Conservation (phyloP, 92 coral and sea anemone species). For the Porites lobata region DNA sequence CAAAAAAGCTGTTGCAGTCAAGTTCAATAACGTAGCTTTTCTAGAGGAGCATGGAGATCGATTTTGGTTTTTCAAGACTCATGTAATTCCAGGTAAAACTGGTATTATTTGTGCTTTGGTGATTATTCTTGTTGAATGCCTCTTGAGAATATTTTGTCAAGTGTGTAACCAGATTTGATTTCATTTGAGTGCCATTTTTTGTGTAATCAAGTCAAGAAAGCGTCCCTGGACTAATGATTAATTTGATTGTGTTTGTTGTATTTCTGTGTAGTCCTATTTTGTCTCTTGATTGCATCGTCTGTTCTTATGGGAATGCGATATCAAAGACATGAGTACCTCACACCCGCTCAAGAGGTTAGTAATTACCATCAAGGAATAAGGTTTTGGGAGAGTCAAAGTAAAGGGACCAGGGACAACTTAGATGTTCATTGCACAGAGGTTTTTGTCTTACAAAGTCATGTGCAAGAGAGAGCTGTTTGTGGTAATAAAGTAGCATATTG, state of each 20-base stretch:
- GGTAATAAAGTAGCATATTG: neutral
- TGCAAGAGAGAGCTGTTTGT: neutral
- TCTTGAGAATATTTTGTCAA: too few relatives aligned
- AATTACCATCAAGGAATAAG: too few relatives aligned
- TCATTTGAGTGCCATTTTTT: neutral
- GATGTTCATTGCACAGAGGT: neutral
- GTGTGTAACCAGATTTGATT: too few relatives aligned
- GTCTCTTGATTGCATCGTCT: slow-evolving; percentile 72
- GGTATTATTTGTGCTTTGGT: neutral
- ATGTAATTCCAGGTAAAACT: slow-evolving; percentile 90
- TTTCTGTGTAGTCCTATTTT: slow-evolving; percentile 70
- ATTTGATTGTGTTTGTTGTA: neutral
- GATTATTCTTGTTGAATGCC: neutral
- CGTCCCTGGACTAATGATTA: neutral
- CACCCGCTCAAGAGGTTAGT: slow-evolving; percentile 83
- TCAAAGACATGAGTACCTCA: slow-evolving; percentile 70
- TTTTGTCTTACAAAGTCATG: neutral
- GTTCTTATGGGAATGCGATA: slow-evolving; percentile 76
- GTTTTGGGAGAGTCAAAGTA: too few relatives aligned
- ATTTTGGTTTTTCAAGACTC: slow-evolving; percentile 88
- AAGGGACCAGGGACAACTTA: too few relatives aligned
- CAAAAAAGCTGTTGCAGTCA: slow-evolving; percentile 17
- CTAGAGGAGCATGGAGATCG: slow-evolving; percentile 80
- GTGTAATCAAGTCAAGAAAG: neutral
- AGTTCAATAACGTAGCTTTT: slow-evolving; percentile 81